Conservation (phyloP, 2,888 invertebrate species). For the Athetis lepigone region DNA sequence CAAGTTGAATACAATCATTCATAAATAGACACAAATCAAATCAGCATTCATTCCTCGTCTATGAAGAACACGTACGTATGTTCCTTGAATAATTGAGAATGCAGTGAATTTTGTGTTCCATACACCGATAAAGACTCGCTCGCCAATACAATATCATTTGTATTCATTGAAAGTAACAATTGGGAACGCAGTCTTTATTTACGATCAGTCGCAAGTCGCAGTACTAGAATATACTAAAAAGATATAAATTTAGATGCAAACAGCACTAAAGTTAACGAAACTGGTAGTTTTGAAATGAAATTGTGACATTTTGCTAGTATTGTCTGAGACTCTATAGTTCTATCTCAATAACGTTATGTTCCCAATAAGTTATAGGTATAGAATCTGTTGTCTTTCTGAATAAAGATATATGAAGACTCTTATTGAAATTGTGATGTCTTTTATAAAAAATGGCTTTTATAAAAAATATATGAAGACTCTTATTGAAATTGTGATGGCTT, state of each 20-base stretch:
- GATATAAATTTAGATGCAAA: slow-evolving; percentile 54
- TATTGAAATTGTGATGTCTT: too few species aligned
- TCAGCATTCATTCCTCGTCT: slow-evolving; percentile 51
- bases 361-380: background rate
- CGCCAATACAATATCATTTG: slow-evolving; percentile 64
- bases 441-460: too few species aligned
- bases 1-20: slow-evolving; percentile 20
- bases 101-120: slow-evolving; percentile 50
- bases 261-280: slow-evolving; percentile 43
- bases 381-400: background rate
- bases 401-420: too few species aligned
- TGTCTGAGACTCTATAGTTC: too few species aligned
- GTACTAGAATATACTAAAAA: slow-evolving; percentile 41
- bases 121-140: slow-evolving; percentile 26
- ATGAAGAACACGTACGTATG: slow-evolving; percentile 54
- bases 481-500: too few species aligned
- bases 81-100: slow-evolving; percentile 66
- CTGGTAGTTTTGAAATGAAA: slow-evolving; percentile 34
- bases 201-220: slow-evolving; percentile 48
- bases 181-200: slow-evolving; percentile 60
- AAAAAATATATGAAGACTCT: too few species aligned
- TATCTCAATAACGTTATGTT: slow-evolving; percentile 6
- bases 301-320: slow-evolving; percentile 44
- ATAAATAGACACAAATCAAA: slow-evolving; percentile 41
- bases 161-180: slow-evolving; percentile 66